A percentile compares a stretch with the other conserved stretches of the same genome.
phyloP scores from a whole-genome alignment of 2,797 vertebrate genomes.

The Meda fulgida region DNA sequence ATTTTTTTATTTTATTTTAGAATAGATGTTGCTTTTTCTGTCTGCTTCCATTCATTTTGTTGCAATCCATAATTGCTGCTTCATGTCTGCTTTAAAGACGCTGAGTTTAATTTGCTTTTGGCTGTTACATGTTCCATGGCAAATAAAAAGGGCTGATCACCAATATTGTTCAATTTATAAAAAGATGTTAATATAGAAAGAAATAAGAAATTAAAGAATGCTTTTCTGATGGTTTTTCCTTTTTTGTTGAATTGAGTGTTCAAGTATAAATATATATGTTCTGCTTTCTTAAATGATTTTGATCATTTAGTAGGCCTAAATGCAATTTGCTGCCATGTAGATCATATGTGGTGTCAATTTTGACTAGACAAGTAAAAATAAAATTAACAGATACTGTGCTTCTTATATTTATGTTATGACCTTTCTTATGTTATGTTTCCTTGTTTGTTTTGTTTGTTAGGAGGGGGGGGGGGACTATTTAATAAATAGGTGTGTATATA shows the following conservation, averaged over 20 bases:
- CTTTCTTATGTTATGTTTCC: background rate
- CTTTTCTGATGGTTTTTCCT: background rate
- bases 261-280: background rate
- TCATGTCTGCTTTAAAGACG: slow-evolving; percentile 25
- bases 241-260: slow-evolving; percentile 7
- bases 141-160: background rate
- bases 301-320: background rate
- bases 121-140: slow-evolving; percentile 55
- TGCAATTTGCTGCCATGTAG: background rate
- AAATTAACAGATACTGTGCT: background rate
- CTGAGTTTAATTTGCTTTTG: slow-evolving; percentile 57
- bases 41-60: slow-evolving; percentile 57
- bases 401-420: background rate
- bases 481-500: background rate
- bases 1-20: background rate
- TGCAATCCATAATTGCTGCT: slow-evolving; percentile 42
- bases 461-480: too few relatives aligned
- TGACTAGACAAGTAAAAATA: background rate
- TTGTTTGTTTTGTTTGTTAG: background rate
- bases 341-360: background rate
- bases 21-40: background rate
- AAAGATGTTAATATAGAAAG: background rate
- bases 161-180: background rate
- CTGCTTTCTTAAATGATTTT: background rate
- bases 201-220: background rate